Conservation (phyloP, 2,797 vertebrate genomes). For the Centropyge bicolor region DNA sequence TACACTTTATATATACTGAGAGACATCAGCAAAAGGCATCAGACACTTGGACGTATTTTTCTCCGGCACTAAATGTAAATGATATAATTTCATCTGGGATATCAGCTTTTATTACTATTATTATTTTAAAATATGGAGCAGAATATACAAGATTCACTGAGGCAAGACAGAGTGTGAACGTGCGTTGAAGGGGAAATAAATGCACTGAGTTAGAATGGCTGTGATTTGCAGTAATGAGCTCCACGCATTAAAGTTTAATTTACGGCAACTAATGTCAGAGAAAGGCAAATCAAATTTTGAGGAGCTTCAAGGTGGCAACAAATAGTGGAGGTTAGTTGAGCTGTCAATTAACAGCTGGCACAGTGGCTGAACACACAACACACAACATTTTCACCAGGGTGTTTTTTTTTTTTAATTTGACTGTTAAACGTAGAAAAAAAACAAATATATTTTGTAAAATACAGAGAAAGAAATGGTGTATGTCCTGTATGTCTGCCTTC, state of each 20-base stretch:
- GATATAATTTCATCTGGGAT: constrained; percentile 65
- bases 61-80: constrained; percentile 55
- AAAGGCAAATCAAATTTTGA: constrained; percentile 81
- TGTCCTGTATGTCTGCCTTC: constrained; percentile 42
- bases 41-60: constrained; percentile 39
- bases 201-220: constrained; percentile 78
- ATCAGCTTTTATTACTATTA: constrained; percentile 78
- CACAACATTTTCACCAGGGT: constrained; percentile 66
- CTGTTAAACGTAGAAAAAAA: constrained; percentile 64
- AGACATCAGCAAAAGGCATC: constrained; percentile 43
- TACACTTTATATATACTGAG: background rate
- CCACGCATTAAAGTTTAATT: constrained; percentile 86
- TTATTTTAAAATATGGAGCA: constrained; percentile 73
- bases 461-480: constrained; percentile 1
- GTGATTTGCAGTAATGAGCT: constrained; percentile 87
- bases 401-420: constrained; percentile 65
- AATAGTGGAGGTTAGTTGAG: constrained; percentile 78
- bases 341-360: constrained; percentile 79
- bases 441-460: constrained; percentile 48
- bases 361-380: constrained; percentile 61
- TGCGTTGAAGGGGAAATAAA: constrained; percentile 73
- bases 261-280: constrained; percentile 81
- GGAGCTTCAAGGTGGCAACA: constrained; percentile 82
- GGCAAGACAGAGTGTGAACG: constrained; percentile 62
- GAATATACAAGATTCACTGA: constrained; percentile 70